These are phyloP conservation scores for Psilanteris sp. DNA, from an alignment of 1,140 invertebrate species.

Conservation along the genomic window DNA sequence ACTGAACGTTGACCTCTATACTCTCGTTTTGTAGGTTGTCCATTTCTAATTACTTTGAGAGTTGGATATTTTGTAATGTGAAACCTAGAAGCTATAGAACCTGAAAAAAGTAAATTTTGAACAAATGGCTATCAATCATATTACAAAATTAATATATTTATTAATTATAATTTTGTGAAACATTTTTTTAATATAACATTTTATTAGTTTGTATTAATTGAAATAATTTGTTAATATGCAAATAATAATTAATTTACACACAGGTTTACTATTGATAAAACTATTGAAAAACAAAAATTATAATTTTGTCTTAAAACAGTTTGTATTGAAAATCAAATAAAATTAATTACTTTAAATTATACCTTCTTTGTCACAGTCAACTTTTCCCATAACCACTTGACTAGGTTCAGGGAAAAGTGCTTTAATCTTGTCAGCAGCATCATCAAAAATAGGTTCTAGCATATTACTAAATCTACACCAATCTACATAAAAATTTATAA, in stretches of 20 bases:
- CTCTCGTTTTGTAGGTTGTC: constrained; percentile 95
- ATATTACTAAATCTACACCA: constrained; percentile 98
- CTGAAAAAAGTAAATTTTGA: constrained; percentile 80
- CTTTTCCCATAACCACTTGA: constrained; percentile 95
- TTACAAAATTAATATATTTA: too few species aligned
- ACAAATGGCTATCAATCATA: too few species aligned
- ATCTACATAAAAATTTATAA: constrained; percentile 99
- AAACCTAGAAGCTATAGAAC: constrained; percentile 91
- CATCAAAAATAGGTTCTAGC: constrained; percentile 97
- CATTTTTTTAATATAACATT: too few species aligned
- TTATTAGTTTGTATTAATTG: too few species aligned
- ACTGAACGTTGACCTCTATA: constrained; percentile 91
- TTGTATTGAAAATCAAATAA: too few species aligned
- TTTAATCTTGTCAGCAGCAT: constrained; percentile 92
- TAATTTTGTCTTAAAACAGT: too few species aligned
- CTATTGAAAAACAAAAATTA: too few species aligned
- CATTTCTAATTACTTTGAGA: constrained; percentile 96
- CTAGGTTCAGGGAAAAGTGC: constrained; percentile 89
- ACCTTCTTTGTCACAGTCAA: constrained; percentile 97
- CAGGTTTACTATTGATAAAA: too few species aligned
- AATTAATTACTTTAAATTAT: constrained; percentile 66
- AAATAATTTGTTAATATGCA: too few species aligned
- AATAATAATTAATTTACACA: too few species aligned
- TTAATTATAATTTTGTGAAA: too few species aligned
- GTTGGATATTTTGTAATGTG: constrained; percentile 99